Conservation (phyloP, 2,797 vertebrate species). For the Myotis pilosus region DNA sequence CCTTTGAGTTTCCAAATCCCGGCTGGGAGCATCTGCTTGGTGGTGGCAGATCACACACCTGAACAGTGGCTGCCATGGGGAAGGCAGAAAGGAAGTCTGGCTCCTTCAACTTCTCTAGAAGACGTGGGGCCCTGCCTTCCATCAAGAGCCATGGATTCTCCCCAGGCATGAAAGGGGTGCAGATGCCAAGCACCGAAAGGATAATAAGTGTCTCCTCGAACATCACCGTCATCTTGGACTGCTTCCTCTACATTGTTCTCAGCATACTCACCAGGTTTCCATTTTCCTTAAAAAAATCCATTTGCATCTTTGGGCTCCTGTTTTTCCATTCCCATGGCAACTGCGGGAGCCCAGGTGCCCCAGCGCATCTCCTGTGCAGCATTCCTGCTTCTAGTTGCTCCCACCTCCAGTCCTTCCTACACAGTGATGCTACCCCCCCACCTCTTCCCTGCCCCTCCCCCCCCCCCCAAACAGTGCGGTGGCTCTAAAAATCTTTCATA, state of each 20-base stretch:
- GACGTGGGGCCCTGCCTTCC: not conserved
- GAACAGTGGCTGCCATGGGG: not conserved
- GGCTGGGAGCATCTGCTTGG: not conserved
- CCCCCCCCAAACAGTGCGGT: rapidly evolving
- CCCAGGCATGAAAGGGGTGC: not conserved
- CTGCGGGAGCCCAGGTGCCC: not conserved
- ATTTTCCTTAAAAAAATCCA: not conserved
- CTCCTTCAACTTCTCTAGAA: not conserved
- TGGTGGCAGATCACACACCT: not conserved
- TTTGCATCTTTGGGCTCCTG: not conserved
- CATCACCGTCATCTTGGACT: not conserved
- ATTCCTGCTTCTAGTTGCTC: not conserved
- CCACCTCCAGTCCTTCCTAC: not conserved
- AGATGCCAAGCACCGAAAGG: not conserved
- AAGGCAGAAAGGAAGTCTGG: not conserved
- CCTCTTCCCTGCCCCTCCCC: too few species aligned
- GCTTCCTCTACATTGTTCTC: not conserved
- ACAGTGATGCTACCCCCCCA: not conserved
- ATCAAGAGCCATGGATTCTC: not conserved
- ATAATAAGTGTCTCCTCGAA: not conserved
- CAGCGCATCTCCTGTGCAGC: not conserved
- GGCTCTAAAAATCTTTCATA: not conserved
- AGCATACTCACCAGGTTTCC: not conserved
- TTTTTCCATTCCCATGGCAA: conserved; percentile 61
- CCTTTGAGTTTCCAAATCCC: not conserved